Evolutionary conservation across 1,140 invertebrate genomes (phyloP).

Genomic region (Vollenhovia emeryi): DNA sequence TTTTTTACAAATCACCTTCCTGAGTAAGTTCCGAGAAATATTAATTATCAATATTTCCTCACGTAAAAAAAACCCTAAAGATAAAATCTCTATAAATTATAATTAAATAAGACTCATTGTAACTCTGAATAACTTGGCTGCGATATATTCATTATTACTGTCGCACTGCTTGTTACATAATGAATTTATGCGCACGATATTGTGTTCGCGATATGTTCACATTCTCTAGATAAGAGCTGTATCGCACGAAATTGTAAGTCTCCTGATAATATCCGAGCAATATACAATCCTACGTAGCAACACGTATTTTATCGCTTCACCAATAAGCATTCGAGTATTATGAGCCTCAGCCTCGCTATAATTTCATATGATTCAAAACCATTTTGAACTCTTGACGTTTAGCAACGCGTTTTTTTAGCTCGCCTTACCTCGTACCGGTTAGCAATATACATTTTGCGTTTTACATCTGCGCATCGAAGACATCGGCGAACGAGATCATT

Average conservation of each 20-base stretch:
- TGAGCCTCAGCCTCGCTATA: background rate
- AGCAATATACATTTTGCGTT: background rate
- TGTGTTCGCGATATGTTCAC: background rate
- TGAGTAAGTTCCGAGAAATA: background rate
- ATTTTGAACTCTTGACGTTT: background rate
- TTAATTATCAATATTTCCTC: background rate
- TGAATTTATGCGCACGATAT: background rate
- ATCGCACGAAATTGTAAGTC: background rate
- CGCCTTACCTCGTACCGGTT: background rate
- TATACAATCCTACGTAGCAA: background rate
- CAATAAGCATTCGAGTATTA: background rate
- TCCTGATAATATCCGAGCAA: background rate
- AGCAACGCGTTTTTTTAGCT: background rate
- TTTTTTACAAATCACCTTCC: background rate
- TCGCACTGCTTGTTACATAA: background rate
- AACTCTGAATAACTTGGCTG: background rate
- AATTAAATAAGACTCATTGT: background rate
- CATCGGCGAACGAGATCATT: background rate
- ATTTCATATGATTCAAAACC: background rate
- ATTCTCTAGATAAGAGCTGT: slow-evolving; percentile 9
- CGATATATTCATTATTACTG: background rate
- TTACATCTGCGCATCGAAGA: background rate
- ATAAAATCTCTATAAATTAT: background rate
- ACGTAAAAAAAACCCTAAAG: background rate
- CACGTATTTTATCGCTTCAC: background rate